Conservation (phyloP, 2,113 vertebrate genomes). For the Eubucco bourcierii region DNA sequence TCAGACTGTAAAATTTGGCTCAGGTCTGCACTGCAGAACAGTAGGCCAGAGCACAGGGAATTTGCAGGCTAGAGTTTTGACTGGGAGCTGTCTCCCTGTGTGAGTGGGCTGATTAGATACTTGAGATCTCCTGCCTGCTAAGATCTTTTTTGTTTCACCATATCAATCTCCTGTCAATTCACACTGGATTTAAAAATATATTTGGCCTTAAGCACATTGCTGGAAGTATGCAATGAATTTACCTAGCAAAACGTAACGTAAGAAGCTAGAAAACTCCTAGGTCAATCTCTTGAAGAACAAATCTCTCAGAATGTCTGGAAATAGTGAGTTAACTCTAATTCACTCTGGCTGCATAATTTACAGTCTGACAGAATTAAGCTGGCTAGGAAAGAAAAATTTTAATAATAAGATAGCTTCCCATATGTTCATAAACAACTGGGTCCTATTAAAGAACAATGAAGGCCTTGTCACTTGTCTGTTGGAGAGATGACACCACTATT, state of each 20-base stretch:
- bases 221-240: not conserved
- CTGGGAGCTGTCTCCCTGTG: not conserved
- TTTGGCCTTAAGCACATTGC: not conserved
- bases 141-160: not conserved
- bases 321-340: not conserved
- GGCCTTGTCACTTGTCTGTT: constrained; percentile 61
- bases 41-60: not conserved
- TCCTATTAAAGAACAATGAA: constrained; percentile 70
- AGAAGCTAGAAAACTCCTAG: not conserved
- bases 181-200: not conserved
- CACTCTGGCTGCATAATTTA: constrained; percentile 16
- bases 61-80: not conserved
- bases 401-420: constrained; percentile 47
- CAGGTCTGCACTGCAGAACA: not conserved
- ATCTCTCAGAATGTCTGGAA: not conserved
- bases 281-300: not conserved
- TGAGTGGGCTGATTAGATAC: not conserved
- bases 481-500: constrained; percentile 52
- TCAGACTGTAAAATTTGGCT: not conserved
- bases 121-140: not conserved
- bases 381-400: constrained; percentile 46
- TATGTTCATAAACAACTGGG: constrained; percentile 49
- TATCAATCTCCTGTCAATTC: constrained; percentile 2
- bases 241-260: not conserved
- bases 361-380: constrained; percentile 6